Evolutionary conservation across 2,113 vertebrate genomes (phyloP).

Genomic region (Rhagologus leucostigma): DNA sequence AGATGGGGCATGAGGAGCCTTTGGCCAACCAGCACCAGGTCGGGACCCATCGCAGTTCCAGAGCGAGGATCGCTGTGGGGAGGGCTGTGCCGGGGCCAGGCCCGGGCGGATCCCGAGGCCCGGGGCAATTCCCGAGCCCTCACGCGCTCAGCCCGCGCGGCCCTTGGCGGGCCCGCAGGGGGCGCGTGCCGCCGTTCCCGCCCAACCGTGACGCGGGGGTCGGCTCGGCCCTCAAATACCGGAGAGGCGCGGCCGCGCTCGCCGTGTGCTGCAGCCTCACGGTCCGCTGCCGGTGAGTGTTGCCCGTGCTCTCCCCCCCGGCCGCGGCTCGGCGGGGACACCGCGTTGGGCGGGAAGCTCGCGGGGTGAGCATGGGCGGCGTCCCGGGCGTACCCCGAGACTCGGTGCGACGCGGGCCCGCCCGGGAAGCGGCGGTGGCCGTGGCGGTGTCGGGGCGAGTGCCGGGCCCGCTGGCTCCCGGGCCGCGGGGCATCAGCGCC

Average conservation of each 20-base stretch:
- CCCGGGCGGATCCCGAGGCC: neutral
- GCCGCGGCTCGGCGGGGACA: fast-evolving
- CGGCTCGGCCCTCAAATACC: neutral
- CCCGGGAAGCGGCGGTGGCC: too few relatives aligned
- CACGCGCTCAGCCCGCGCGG: neutral
- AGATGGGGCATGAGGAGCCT: fast-evolving
- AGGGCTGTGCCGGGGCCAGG: too few relatives aligned
- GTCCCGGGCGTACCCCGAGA: too few relatives aligned
- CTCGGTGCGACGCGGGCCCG: neutral
- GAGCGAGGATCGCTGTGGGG: fast-evolving
- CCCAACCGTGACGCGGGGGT: neutral
- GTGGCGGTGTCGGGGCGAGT: too few relatives aligned
- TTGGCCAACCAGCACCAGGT: too few relatives aligned
- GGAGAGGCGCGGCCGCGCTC: fast-evolving
- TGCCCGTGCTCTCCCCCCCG: fast-evolving
- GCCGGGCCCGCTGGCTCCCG: neutral
- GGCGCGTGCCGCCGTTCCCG: neutral
- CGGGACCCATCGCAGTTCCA: fast-evolving
- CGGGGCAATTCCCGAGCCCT: neutral
- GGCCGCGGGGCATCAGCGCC: neutral
- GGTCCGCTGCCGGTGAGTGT: neutral
- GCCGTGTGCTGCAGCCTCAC: too few relatives aligned
- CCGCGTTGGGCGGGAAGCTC: neutral
- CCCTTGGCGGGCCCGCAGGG: neutral
- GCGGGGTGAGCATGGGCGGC: fast-evolving